Conservation (phyloP, 1,140 invertebrate species). For the Drosophila miranda region DNA sequence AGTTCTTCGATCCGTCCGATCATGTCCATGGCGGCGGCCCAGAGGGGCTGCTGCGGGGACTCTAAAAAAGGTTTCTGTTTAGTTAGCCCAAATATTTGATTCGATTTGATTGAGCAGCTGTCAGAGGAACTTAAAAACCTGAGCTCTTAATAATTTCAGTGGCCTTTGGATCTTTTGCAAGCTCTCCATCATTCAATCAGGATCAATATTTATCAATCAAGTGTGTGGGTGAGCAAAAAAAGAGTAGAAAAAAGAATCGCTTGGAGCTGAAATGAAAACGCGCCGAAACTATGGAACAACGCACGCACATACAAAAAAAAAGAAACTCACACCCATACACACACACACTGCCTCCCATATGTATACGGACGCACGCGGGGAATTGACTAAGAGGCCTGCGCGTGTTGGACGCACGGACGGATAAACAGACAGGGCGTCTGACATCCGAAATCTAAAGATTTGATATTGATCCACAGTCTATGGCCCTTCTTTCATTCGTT, state of each 20-base stretch:
- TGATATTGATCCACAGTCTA: constrained; percentile 12
- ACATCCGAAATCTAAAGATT: constrained; percentile 31
- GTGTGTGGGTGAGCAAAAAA: constrained; percentile 33
- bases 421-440: constrained; percentile 57
- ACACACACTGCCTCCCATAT: constrained; percentile 2
- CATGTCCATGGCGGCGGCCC: not conserved
- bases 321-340: constrained; percentile 3
- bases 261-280: constrained; percentile 23
- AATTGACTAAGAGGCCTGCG: constrained; percentile 63
- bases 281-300: constrained; percentile 36
- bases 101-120: constrained; percentile 78
- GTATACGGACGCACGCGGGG: constrained; percentile 14
- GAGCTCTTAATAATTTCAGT: constrained; percentile 62
- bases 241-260: constrained; percentile 18
- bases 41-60: constrained; percentile 12
- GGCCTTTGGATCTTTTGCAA: constrained; percentile 53
- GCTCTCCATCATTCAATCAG: constrained; percentile 79
- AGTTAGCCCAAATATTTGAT: constrained; percentile 75
- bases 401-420: constrained; percentile 59
- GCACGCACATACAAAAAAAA: constrained; percentile 29
- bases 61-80: constrained; percentile 75
- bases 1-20: constrained; percentile 7
- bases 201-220: constrained; percentile 80
- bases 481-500: constrained; percentile 17
- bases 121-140: constrained; percentile 68